Evolutionary conservation across 2,888 invertebrate species (phyloP), one percentile per base, ranked within the genome.

Genomic region (Eurytoma adleriae): DNA sequence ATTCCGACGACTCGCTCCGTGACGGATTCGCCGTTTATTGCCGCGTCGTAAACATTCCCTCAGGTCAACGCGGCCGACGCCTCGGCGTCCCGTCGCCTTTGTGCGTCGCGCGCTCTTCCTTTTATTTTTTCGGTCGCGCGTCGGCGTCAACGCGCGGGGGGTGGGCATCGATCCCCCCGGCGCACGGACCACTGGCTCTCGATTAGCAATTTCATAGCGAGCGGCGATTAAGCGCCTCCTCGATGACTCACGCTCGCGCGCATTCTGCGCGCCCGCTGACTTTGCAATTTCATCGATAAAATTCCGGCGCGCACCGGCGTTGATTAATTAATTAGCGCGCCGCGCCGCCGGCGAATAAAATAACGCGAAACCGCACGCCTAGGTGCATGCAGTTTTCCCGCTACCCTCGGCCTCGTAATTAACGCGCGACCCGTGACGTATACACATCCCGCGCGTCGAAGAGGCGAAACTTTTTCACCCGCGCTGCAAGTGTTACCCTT

Each of bases 11-110:
- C 64, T 78, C 69, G 27, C 78, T 50, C 70, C 78, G 64, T 68
- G 75, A 81, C 78, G 75, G 75, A 81, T 80, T 74, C 64, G 71
- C 70, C 61, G 69, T 73, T 80, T 78, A 75, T 75, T 78, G 81
- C 78, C 66, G 69, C 69, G 70, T 40, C 54, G 30, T 54, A 18
- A 61, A 54, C 48, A 48, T 64, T 56, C 72, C 72, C 61, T 62
- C 30, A 50, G 66, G 72, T 80, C 76, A 52, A 24, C 24, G 61
- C 54, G 71, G 54, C n/a, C 5, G n/a, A 54, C 54, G 54, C n/a
- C 54, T n/a, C n/a, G 2, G n/a, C 14, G 14, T 54, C 68, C 0
- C 72, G n/a, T 24, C 50, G 13, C 50, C 18, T 57, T 24, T 16
- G 12, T 59, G n/a, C 48, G n/a, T 2, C 3, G 20, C 12, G 13